phyloP scores from a whole-genome alignment of 2,113 vertebrate species.

The Gobius niger region DNA sequence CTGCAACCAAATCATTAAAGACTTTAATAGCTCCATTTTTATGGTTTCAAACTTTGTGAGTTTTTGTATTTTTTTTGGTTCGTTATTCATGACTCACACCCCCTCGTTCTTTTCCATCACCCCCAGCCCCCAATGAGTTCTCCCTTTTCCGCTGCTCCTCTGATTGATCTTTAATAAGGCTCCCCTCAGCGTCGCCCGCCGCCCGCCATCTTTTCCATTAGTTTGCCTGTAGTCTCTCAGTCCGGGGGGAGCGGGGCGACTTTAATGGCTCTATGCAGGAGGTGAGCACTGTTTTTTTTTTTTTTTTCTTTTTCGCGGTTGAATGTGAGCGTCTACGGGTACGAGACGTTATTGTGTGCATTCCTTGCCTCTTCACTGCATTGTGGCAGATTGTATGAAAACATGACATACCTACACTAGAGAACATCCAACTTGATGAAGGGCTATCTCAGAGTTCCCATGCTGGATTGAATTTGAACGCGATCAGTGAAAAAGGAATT shows the following conservation, averaged over 20 bases:
- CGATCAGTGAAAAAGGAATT: neutral
- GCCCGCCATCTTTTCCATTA: constrained; percentile 53
- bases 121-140: constrained; percentile 22
- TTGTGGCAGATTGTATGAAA: constrained; percentile 10
- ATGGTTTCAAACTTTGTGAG: constrained; percentile 40
- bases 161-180: constrained; percentile 74
- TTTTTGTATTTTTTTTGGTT: constrained; percentile 35
- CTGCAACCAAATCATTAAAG: constrained; percentile 20
- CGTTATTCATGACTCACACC: constrained; percentile 45
- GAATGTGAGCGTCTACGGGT: constrained; percentile 21
- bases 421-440: neutral
- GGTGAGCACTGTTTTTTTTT: constrained; percentile 55
- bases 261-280: constrained; percentile 74
- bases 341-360: constrained; percentile 3
- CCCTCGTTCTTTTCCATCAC: constrained; percentile 41
- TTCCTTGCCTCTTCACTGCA: constrained; percentile 14
- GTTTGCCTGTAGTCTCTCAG: constrained; percentile 55
- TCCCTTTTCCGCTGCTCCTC: constrained; percentile 43
- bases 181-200: constrained; percentile 34
- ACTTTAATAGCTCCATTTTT: constrained; percentile 33
- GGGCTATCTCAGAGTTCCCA: neutral
- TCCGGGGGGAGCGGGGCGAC: constrained; percentile 51
- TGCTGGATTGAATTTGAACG: neutral
- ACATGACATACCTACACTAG: neutral
- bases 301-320: constrained; percentile 14